Evolutionary conservation across 2,797 vertebrate species (phyloP), one percentile per base, ranked within the genome.

Genomic region (Alexandromys oeconomus): DNA sequence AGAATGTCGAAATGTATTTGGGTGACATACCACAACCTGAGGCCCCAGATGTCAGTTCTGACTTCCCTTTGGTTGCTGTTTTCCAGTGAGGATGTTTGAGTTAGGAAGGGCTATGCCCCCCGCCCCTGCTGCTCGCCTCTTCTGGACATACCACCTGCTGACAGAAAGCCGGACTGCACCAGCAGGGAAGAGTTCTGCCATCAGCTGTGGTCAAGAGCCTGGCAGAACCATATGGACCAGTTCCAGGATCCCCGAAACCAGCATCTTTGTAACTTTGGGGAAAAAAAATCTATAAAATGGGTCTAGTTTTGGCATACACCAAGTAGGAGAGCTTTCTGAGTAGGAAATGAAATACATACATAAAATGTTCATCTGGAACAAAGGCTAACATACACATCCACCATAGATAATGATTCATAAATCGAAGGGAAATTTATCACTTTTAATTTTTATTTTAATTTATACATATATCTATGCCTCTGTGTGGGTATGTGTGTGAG

Each of bases 1-100:
- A 86, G 73, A 95, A 65, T 82, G 63, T 95, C 96, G 43, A 95
- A 76, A 95, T 81, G 29, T 65, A 31, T 97, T 93, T 96, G 69
- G 84, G 69, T 69, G 89, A 94, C 94, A 81, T 81, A 86, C 76
- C 87, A 40, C 87, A 96, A 89, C 69, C 51, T 4, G 71, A 95
- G 82, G 71, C 54, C 74, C 77, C 67, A 19, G 65, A 57, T 43
- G 46, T 87, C 57, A 74, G 61, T 34, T 34, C 37, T 21, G 48
- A 67, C 87, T 96, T 91, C 78, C 92, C 40, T 25, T 86, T 81
- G 74, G 8, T 78, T 95, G 37, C 43, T 85, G 0, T 84, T 82
- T 31, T 19, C 21, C 37, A 87, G 43, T 87, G 40, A 65, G 6
- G 31, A 87, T 40, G 15, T 48, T 89, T 71, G 85, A 89, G 76